Base-by-base conservation (phyloP, 1,140 invertebrate species). In the Contarinia nasturtii region DNA sequence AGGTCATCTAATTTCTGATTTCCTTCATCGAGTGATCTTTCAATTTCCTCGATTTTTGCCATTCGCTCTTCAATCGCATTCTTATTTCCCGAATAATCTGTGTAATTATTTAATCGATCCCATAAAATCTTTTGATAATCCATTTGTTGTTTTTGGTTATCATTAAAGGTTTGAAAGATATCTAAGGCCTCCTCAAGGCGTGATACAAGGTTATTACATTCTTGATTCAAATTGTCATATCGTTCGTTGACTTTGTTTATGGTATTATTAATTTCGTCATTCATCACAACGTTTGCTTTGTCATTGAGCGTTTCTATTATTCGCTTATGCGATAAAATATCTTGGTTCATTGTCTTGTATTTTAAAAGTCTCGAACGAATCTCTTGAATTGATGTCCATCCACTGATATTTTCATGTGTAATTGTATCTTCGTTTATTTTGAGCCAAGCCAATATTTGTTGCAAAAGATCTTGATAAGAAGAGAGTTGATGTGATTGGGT, bases 121-220 rank as follows among this genome's bases (percentile, higher is more conserved):
- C 85, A 88, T 12, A 86, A 72, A 52, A 84, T 80, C 57, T 90
- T 90, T 55, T 87, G 84, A 64, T 85, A 86, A 57, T 90, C 86
- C 63, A 85, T 80, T 49, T 85, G 79, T 0, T 76, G 71, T 65
- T 88, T 87, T 52, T 82, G 78, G n/a, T 86, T 68, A 55, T 91
- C 86, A 52, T 79, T 75, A 57, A 87, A 89, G 52, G 84, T 80
- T 59, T 86, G 82, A 53, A 86, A 82, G 7, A 83, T 72, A 33
- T 87, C 83, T 8, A 80, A 67, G 7, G 77, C 73, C 40, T 74
- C 73, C 57, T 90, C 87, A 15, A 88, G 67, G 55, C 79, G 76
- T 14, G 71, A 71, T 14, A 89, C 75, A 12, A 71, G 64, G 19
- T 69, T 69, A 48, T 75, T 70, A 8, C 78, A 71, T 14, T 72